Evolutionary conservation across 1,140 invertebrate species (phyloP).

Genomic region (Microplitis mediator): DNA sequence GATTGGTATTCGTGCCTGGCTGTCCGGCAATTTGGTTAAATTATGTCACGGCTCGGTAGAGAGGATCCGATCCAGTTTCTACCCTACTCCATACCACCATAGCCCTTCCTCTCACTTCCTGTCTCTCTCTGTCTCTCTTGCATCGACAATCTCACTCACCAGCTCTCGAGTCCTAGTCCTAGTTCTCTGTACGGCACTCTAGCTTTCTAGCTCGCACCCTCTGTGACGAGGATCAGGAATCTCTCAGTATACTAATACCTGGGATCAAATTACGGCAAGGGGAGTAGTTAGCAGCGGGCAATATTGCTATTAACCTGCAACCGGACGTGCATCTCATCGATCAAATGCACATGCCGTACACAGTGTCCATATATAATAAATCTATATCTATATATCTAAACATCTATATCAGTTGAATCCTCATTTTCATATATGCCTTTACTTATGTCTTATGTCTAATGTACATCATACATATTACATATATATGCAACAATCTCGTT

Average conservation of each 20-base stretch:
- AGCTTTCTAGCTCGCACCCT: too few species aligned
- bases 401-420: too few species aligned
- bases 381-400: too few species aligned
- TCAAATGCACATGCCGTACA: slow-evolving; percentile 20
- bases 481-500: neutral
- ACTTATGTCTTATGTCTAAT: too few species aligned
- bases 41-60: slow-evolving; percentile 38
- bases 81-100: neutral
- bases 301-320: slow-evolving; percentile 28
- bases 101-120: too few species aligned
- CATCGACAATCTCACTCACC: neutral
- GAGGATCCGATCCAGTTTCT: neutral
- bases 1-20: slow-evolving; percentile 26
- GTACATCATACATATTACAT: too few species aligned
- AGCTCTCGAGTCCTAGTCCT: neutral
- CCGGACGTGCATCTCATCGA: slow-evolving; percentile 22
- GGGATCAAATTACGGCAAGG: slow-evolving; percentile 28
- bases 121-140: neutral
- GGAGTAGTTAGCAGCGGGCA: slow-evolving; percentile 29
- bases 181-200: neutral
- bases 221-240: slow-evolving; percentile 17
- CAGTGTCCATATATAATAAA: neutral
- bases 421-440: too few species aligned
- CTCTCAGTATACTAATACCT: slow-evolving; percentile 18
- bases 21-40: slow-evolving; percentile 45